Conservation (phyloP, 2,113 vertebrate species). For the Apodemus sylvaticus region DNA sequence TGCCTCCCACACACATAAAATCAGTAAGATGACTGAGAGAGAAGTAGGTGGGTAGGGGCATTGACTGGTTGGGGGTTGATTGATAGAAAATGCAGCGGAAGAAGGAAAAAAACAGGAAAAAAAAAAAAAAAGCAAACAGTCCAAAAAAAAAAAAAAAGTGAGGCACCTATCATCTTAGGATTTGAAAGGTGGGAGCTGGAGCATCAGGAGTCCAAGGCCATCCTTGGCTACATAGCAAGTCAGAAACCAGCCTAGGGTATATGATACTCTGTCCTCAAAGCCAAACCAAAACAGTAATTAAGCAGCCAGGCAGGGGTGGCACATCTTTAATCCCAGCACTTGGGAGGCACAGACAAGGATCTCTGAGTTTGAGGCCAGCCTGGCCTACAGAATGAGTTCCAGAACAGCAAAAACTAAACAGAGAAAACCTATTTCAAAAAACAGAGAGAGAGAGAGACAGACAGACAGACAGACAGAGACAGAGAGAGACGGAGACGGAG, state of each 20-base stretch:
- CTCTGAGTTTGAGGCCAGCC: background rate
- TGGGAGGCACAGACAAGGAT: background rate
- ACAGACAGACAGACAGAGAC: too few relatives aligned
- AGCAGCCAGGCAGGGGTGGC: background rate
- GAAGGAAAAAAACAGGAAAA: background rate
- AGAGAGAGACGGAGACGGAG: too few relatives aligned
- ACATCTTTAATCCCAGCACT: background rate
- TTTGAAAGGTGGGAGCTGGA: background rate
- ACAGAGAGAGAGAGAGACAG: too few relatives aligned
- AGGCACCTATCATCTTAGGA: background rate
- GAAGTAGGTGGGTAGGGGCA: background rate
- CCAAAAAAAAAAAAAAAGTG: background rate
- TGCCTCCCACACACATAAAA: background rate
- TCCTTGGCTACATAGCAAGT: background rate
- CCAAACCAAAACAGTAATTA: background rate
- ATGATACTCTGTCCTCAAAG: background rate
- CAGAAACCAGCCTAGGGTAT: background rate
- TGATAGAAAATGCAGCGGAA: background rate
- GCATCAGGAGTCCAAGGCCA: background rate
- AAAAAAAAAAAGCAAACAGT: background rate
- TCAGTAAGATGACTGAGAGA: background rate
- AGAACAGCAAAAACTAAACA: background rate
- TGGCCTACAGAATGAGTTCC: background rate
- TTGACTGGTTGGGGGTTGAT: background rate
- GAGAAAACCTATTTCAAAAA: background rate